Conservation (phyloP, 2,113 vertebrate genomes). For the Elephantulus edwardii region DNA sequence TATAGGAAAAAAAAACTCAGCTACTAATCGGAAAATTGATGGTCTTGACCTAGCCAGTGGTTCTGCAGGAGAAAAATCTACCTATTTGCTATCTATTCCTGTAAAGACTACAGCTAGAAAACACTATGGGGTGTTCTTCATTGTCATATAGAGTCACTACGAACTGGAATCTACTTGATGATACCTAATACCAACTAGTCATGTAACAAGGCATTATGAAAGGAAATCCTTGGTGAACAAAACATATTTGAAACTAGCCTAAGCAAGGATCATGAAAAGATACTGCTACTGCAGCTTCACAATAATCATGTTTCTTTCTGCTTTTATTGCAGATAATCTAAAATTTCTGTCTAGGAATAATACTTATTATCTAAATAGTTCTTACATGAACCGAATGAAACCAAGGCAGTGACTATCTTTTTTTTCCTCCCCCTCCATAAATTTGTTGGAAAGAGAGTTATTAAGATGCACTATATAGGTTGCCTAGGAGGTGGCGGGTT, state of each 20-base stretch:
- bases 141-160: no score
- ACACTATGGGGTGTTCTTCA: no score
- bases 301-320: background rate
- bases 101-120: no score
- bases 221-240: background rate
- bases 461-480: background rate
- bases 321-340: background rate
- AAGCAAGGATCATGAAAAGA: background rate
- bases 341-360: background rate
- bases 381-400: slow-evolving; percentile 9
- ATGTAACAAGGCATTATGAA: background rate
- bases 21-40: no score
- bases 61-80: no score
- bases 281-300: background rate
- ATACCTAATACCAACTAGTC: background rate
- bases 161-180: no score
- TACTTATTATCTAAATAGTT: background rate
- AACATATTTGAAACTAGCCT: background rate
- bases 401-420: background rate
- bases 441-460: background rate
- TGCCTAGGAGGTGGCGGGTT: no score
- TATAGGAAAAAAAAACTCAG: no score
- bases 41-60: no score
- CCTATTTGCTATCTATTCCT: no score
- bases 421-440: background rate